Evolutionary conservation across 2,113 vertebrate genomes (phyloP), one percentile per base, ranked within the genome.

Genomic region (Thryonomys swinderianus): DNA sequence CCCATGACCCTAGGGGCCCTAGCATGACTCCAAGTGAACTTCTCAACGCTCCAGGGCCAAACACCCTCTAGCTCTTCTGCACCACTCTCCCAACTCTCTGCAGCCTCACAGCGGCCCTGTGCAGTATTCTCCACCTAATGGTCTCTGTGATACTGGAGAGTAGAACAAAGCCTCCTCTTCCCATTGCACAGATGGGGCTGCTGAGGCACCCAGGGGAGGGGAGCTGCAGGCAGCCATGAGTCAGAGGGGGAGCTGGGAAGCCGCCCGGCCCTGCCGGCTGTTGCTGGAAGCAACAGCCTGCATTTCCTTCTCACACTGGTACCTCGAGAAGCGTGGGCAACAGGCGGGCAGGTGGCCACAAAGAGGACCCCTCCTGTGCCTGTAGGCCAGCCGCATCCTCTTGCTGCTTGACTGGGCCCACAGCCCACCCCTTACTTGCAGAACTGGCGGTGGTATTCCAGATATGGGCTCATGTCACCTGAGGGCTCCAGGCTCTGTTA

Each of bases 131-230:
- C 6, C 66, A n/a, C 12, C 62, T 16, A 40, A 64, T 0, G 25
- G 51, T 78, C 45, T 87, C 20, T 55, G 85, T 59, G 83, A 94
- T 1, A 3, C 7, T 53, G 69, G 25, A 80, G 62, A 23, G 21
- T 40, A 42, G 62, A 86, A 48, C 59, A 94, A 23, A 93, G 94
- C 55, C 74, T 95, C 85, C 90, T 98, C 96, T 97, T 95, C 96
- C 97, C 97, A 98, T 97, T 98, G 97, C 96, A 97, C 97, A 98
- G 97, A 98, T 97, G 97, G 97, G 96, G 97, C 91, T 97, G 96
- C 97, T 94, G 97, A 98, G 97, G 97, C 89, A 85, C 96, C 97
- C 96, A 95, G 55, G 95, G 95, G 94, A 85, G 96, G 95, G 88
- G 81, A 96, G 93, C 97, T 85, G 62, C 96, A 88, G 96, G 93